phyloP scores from a whole-genome alignment of 1,140 invertebrate genomes.

The Gonatopus flavifemur region DNA sequence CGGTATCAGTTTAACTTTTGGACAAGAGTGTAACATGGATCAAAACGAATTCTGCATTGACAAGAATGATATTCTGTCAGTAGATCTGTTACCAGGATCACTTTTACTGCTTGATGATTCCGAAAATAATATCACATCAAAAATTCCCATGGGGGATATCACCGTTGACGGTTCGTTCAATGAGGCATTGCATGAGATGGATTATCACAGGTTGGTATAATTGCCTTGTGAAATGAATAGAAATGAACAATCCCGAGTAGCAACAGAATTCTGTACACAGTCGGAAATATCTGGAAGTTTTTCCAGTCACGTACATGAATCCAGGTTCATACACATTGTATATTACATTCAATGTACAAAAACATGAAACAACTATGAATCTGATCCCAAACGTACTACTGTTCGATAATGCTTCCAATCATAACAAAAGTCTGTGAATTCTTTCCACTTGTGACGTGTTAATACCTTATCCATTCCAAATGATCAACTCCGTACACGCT shows the following conservation, averaged over 20 bases:
- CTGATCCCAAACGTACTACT: too few relatives aligned
- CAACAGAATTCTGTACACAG: too few relatives aligned
- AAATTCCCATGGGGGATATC: slow-evolving; percentile 8
- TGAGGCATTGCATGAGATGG: slow-evolving; percentile 62
- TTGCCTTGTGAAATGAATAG: slow-evolving; percentile 4
- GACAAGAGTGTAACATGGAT: slow-evolving; percentile 48
- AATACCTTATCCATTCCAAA: too few relatives aligned
- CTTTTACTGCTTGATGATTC: slow-evolving; percentile 55
- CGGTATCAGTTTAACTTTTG: neutral
- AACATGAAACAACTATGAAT: too few relatives aligned
- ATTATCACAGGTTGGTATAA: slow-evolving; percentile 66
- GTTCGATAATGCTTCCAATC: too few relatives aligned
- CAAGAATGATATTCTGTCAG: slow-evolving; percentile 65
- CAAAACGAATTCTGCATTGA: slow-evolving; percentile 58
- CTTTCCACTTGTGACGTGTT: too few relatives aligned
- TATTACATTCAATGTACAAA: too few relatives aligned
- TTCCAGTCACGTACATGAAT: too few relatives aligned
- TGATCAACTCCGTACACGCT: too few relatives aligned
- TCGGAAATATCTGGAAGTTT: too few relatives aligned
- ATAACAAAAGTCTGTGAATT: too few relatives aligned
- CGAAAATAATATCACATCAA: slow-evolving; percentile 21
- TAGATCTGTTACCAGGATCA: slow-evolving; percentile 64
- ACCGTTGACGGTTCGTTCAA: slow-evolving; percentile 59
- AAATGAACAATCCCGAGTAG: neutral
- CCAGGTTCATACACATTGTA: too few relatives aligned